Evolutionary conservation across 1,140 invertebrate genomes (phyloP), one percentile per base, ranked within the genome.

Genomic region (Drosophila nigromelanica): DNA sequence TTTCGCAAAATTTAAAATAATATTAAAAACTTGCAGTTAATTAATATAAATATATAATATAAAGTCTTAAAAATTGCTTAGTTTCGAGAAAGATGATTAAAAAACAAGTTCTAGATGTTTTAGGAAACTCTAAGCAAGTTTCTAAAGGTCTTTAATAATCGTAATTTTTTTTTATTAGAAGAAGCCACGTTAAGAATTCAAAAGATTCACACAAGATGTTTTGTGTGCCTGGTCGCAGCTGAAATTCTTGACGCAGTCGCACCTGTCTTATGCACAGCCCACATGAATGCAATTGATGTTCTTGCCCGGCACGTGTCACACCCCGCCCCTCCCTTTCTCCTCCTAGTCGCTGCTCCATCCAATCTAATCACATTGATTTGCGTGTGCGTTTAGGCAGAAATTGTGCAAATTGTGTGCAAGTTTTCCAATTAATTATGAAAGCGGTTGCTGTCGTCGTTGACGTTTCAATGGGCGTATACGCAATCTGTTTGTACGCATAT

Each of bases 341-440:
- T 11, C 15, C 39, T 2, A 11, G 30, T 8, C 40, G 4, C 11
- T 24, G 21, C 2, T 0, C 21, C 21, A 24, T 24, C 21, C 21
- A 24, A 72, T 59, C 45, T 59, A 72, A 72, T 67, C 54, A 39
- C 48, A 63, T 66, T 66, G 74, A 87, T 81, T 73, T 72, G 52
- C 18, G 14, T 78, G 79, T 56, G 73, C 81, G 80, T 70, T 85
- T 74, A 61, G 48, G 80, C 69, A 71, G 52, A 85, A 77, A 47
- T 69, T 82, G 62, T 76, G 59, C 64, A 58, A 50, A 68, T 66
- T 67, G 45, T 66, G 72, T 47, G 21, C 73, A 51, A 76, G 72
- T 52, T 63, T 71, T 69, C 56, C 51, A 75, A 87, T 81, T 87
- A 86, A 81, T 86, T 86, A 87, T 78, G 74, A 67, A 70, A 75